phyloP scores from a whole-genome alignment of 2,888 invertebrate genomes.

The Monopis laevigella region DNA sequence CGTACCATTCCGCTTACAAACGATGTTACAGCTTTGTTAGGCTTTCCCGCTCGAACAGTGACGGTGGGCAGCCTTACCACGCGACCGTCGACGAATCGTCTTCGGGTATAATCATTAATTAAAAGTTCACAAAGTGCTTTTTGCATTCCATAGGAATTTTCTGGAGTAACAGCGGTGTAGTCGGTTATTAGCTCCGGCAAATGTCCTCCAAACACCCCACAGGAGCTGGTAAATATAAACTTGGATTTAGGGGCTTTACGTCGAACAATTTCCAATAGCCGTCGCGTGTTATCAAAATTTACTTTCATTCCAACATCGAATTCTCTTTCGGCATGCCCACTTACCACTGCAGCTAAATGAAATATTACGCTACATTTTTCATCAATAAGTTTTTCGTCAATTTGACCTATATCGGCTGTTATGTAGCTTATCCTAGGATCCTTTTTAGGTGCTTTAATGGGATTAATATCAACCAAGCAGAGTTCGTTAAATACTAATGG shows the following conservation, averaged over 20 bases:
- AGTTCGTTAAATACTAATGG: background rate
- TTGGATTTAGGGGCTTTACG: constrained; percentile 26
- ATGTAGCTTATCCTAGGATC: constrained; percentile 29
- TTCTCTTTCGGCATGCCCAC: constrained; percentile 47
- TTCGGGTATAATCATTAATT: constrained; percentile 45
- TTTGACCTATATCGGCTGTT: constrained; percentile 25
- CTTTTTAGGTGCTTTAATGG: constrained; percentile 12
- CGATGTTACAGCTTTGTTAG: constrained; percentile 51
- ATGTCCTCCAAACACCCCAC: constrained; percentile 42
- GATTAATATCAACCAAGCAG: constrained; percentile 2
- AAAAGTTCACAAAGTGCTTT: constrained; percentile 50
- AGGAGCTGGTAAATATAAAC: constrained; percentile 43
- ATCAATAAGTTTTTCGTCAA: constrained; percentile 28
- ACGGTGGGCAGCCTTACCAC: constrained; percentile 46
- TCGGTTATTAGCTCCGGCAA: constrained; percentile 34
- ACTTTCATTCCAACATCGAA: constrained; percentile 45
- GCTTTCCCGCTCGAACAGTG: constrained; percentile 40
- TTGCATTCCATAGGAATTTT: constrained; percentile 45
- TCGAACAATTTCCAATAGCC: constrained; percentile 39
- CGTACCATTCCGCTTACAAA: constrained; percentile 50
- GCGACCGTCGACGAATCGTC: constrained; percentile 41
- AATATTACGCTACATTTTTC: constrained; percentile 32
- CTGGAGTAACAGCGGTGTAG: constrained; percentile 36
- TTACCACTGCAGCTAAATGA: constrained; percentile 51
- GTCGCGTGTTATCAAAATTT: constrained; percentile 46